Conservation (phyloP, 2,113 vertebrate genomes). For the Lepisosteus osseus region DNA sequence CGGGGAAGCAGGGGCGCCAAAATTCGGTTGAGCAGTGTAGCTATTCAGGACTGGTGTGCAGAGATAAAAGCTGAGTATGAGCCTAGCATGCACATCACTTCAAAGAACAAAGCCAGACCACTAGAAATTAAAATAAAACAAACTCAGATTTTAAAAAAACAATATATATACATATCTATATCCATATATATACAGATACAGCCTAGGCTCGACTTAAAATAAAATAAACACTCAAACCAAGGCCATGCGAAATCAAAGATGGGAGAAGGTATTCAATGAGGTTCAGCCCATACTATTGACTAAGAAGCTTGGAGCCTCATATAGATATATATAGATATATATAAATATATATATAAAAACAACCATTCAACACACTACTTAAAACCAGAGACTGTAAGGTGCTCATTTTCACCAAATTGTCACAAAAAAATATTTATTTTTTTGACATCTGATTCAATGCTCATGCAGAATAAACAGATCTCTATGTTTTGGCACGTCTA, state of each 20-base stretch:
- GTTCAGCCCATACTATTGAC: slow-evolving; percentile 73
- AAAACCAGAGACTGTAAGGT: slow-evolving; percentile 62
- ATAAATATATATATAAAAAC: slow-evolving; percentile 52
- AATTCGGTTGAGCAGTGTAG: slow-evolving; percentile 85
- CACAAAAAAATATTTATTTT: slow-evolving; percentile 64
- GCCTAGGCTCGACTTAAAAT: slow-evolving; percentile 69
- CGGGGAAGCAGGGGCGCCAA: slow-evolving; percentile 79
- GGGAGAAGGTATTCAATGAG: slow-evolving; percentile 72
- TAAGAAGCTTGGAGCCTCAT: slow-evolving; percentile 76
- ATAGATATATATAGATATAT: slow-evolving; percentile 60
- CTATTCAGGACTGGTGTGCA: slow-evolving; percentile 84
- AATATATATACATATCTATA: slow-evolving; percentile 10
- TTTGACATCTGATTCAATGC: slow-evolving; percentile 72
- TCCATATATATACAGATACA: slow-evolving; percentile 36
- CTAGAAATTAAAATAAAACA: slow-evolving; percentile 42
- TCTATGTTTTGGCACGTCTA: slow-evolving; percentile 71
- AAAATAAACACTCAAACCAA: slow-evolving; percentile 63
- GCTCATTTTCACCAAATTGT: slow-evolving; percentile 68
- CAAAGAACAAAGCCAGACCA: slow-evolving; percentile 68
- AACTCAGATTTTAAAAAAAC: background rate
- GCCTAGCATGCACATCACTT: slow-evolving; percentile 73
- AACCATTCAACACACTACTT: slow-evolving; percentile 71
- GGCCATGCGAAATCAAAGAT: slow-evolving; percentile 70
- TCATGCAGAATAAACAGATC: slow-evolving; percentile 72
- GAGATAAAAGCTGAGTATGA: slow-evolving; percentile 81